Evolutionary conservation across 2,888 invertebrate genomes (phyloP).

Genomic region (Cerceris ruficornis): DNA sequence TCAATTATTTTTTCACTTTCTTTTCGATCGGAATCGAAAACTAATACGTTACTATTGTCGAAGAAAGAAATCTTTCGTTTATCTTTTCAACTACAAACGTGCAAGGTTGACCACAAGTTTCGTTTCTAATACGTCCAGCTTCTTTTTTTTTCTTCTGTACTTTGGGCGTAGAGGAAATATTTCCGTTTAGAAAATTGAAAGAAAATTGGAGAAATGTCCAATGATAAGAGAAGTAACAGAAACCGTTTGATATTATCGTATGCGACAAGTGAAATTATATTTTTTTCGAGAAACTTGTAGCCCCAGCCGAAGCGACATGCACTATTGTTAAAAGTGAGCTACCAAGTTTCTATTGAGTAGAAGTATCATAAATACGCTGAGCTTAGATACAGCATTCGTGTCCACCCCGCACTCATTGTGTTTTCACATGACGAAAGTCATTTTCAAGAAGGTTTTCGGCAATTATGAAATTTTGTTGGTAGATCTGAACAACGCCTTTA

Average conservation of each 20-base stretch:
- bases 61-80: slow-evolving; percentile 49
- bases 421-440: slow-evolving; percentile 58
- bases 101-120: slow-evolving; percentile 69
- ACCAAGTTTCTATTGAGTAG: slow-evolving; percentile 79
- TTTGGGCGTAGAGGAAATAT: background rate
- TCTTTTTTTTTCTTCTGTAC: background rate
- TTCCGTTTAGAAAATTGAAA: background rate
- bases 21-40: slow-evolving; percentile 52
- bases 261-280: background rate
- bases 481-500: background rate
- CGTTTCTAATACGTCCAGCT: slow-evolving; percentile 16
- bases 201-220: background rate
- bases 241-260: background rate
- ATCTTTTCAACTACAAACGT: slow-evolving; percentile 53
- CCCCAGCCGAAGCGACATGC: slow-evolving; percentile 75
- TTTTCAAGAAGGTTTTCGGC: slow-evolving; percentile 36
- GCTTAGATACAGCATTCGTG: slow-evolving; percentile 81
- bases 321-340: slow-evolving; percentile 82
- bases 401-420: slow-evolving; percentile 75
- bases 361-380: slow-evolving; percentile 80
- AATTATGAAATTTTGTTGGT: background rate
- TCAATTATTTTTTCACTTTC: slow-evolving; percentile 11
- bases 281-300: slow-evolving; percentile 69
- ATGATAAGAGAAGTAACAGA: background rate
- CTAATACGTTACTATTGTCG: slow-evolving; percentile 64